A percentile compares a stretch with the other conserved stretches of the same genome.
These are phyloP conservation scores for Meriones psammophilus DNA, from an alignment of 2,797 vertebrate species.

Conservation along the genomic window DNA sequence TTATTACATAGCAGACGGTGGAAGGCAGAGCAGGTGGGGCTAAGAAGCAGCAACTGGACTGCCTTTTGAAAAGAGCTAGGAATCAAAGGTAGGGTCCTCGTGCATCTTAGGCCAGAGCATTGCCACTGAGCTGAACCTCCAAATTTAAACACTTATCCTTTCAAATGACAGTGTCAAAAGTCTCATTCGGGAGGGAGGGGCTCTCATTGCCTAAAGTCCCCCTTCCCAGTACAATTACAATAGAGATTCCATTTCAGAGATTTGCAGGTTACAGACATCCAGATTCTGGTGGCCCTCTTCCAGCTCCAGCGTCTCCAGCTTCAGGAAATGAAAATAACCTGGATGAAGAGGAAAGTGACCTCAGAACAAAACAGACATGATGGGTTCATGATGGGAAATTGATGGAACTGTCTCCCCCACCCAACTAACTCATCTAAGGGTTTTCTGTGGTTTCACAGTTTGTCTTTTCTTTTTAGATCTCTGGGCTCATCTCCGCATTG, in stretches of 20 bases:
- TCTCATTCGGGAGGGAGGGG: neutral
- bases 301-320: neutral
- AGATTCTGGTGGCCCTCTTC: neutral
- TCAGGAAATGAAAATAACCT: neutral
- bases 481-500: neutral
- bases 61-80: neutral
- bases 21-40: too few relatives aligned
- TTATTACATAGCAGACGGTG: neutral
- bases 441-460: neutral
- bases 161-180: neutral
- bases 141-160: neutral
- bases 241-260: neutral
- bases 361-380: neutral
- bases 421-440: neutral
- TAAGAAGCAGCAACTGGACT: neutral
- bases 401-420: neutral
- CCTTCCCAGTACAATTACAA: neutral
- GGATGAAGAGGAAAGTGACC: neutral
- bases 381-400: too few relatives aligned
- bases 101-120: too few relatives aligned
- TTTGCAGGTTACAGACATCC: neutral
- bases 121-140: neutral
- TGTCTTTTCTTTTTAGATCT: neutral
- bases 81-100: neutral
- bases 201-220: neutral